Conservation (phyloP, 1,140 invertebrate species). For the Bursaphelenchus mucronatus region DNA sequence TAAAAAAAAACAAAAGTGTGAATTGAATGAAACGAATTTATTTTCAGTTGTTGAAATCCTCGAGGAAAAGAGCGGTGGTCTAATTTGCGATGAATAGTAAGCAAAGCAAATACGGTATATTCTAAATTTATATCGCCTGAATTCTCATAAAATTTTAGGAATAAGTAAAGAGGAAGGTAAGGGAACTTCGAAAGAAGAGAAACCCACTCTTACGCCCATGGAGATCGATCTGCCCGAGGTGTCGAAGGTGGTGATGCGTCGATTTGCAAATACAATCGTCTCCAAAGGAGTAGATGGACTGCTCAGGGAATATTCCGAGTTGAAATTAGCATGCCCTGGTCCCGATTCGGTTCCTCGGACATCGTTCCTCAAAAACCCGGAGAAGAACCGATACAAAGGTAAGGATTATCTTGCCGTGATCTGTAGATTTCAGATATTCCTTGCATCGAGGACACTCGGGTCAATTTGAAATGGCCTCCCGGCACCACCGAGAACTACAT, state of each 20-base stretch:
- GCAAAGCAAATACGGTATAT: too few relatives aligned
- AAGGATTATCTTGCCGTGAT: not conserved
- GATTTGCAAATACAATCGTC: slow-evolving; percentile 24
- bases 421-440: slow-evolving; percentile 26
- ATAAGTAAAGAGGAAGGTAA: too few relatives aligned
- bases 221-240: slow-evolving; percentile 26
- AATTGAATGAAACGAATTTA: too few relatives aligned
- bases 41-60: too few relatives aligned
- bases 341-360: slow-evolving; percentile 25
- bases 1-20: too few relatives aligned
- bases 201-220: slow-evolving; percentile 24
- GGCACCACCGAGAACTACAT: slow-evolving; percentile 27
- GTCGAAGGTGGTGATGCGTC: slow-evolving; percentile 33
- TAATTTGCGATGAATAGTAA: too few relatives aligned
- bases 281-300: slow-evolving; percentile 34
- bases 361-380: slow-evolving; percentile 33
- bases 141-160: too few relatives aligned
- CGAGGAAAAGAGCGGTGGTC: too few relatives aligned
- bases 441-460: slow-evolving; percentile 39
- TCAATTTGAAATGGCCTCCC: slow-evolving; percentile 31
- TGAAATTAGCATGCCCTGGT: slow-evolving; percentile 25
- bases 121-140: too few relatives aligned
- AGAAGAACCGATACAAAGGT: slow-evolving; percentile 44
- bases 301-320: slow-evolving; percentile 35
- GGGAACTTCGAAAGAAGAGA: too few relatives aligned